phyloP scores from a whole-genome alignment of 2,113 vertebrate species.

The Cyanocitta stelleri region DNA sequence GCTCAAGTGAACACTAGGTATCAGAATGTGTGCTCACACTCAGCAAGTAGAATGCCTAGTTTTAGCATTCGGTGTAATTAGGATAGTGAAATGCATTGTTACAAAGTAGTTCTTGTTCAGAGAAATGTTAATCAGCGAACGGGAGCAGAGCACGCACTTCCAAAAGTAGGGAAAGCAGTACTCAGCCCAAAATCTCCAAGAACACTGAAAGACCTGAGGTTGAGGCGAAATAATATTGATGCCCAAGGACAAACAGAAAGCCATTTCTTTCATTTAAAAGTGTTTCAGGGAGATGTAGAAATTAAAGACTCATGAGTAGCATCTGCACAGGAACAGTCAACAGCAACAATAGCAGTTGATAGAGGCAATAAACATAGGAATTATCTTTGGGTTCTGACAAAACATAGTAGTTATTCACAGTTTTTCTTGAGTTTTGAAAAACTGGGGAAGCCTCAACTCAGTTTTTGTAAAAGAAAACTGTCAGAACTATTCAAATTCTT shows the following conservation, averaged over 20 bases:
- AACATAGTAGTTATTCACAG: neutral
- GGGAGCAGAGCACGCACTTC: neutral
- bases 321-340: neutral
- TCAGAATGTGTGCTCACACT: neutral
- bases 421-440: neutral
- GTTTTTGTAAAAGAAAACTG: neutral
- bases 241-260: neutral
- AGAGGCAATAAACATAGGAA: neutral
- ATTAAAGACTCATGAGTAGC: neutral
- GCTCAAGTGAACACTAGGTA: neutral
- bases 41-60: neutral
- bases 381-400: neutral
- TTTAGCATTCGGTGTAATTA: neutral
- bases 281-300: neutral
- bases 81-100: neutral
- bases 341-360: neutral
- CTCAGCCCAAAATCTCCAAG: neutral
- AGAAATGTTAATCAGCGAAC: neutral
- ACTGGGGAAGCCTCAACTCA: neutral
- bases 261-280: neutral
- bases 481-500: neutral
- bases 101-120: neutral
- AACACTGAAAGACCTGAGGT: neutral
- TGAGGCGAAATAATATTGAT: rapidly evolving
- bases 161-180: neutral